Evolutionary conservation across 1,140 invertebrate species (phyloP).

Genomic region (Limonius californicus): DNA sequence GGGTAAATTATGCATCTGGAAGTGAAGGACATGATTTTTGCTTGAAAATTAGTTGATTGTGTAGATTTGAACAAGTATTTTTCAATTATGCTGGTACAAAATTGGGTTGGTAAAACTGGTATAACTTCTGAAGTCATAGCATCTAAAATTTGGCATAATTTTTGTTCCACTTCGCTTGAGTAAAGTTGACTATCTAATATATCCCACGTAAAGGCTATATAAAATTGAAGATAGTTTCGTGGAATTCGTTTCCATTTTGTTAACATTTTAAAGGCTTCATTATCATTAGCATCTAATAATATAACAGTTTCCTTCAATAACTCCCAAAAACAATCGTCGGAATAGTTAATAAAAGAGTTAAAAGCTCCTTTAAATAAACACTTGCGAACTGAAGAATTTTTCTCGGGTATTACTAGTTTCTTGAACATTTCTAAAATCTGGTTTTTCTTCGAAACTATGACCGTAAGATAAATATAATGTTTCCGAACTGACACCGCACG

Average conservation of each 20-base stretch:
- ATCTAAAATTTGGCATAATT: too few relatives aligned
- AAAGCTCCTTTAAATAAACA: neutral
- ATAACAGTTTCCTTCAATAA: neutral
- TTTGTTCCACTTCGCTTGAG: too few relatives aligned
- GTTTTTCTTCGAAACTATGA: neutral
- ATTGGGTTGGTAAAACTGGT: too few relatives aligned
- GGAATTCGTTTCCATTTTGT: neutral
- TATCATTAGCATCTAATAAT: neutral
- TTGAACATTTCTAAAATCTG: neutral
- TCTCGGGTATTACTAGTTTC: neutral
- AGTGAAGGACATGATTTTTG: too few relatives aligned
- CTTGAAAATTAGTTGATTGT: too few relatives aligned
- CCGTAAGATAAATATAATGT: neutral
- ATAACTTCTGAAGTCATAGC: too few relatives aligned
- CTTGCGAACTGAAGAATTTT: neutral
- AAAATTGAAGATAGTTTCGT: neutral
- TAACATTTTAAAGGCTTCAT: neutral
- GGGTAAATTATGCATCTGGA: too few relatives aligned
- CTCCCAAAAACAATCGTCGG: neutral
- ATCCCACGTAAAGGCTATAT: neutral
- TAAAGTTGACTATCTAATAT: too few relatives aligned
- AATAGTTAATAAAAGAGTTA: neutral
- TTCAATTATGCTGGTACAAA: too few relatives aligned
- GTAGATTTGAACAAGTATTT: too few relatives aligned
- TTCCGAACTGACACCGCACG: neutral